Base-by-base conservation (phyloP, 1,140 invertebrate species). In the Cryptotermes secundus region DNA sequence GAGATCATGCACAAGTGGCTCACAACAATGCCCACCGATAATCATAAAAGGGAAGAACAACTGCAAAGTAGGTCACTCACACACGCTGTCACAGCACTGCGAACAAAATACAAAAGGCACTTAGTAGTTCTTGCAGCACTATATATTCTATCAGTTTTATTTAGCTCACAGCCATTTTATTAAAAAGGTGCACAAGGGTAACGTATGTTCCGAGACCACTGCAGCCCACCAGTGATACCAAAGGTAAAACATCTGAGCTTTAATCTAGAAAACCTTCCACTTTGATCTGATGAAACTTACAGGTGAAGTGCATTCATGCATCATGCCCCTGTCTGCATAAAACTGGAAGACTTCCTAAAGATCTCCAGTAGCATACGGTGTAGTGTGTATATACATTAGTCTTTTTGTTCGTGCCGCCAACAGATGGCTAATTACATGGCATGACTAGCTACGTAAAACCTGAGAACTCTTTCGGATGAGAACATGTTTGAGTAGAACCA, bases 71-170 rank as follows among this genome's bases (percentile, higher is more conserved):
- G n/a, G 59, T 72, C 26, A 72, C 26, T n/a, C 59, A 72, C 59
- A 31, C 59, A 72, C 59, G 31, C 59, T 31, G 45, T 72, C 59
- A n/a, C 26, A 59, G 19, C 14, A 26, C 59, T 12, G 59, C 59
- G n/a, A 72, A 72, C 59, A 72, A 72, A 72, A 72, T 31, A 72
- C 59, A 72, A 72, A 72, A 72, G 59, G 59, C 59, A 72, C 59
- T 72, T 72, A 72, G n/a, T 31, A 31, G 26, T 72, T 72, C 59
- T 72, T 72, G 59, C 59, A 72, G 59, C 59, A 72, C 59, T 72
- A 72, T 72, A n/a, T n/a, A 72, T 31, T 38, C n/a, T 72, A 72
- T 72, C 59, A 72, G 59, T 72, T 72, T n/a, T 72, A 3, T n/a
- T 72, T 72, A 72, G 59, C 59, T 72, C 59, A 72, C 59, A 72